Base-by-base conservation (phyloP, 2,797 vertebrate species). In the Rhinophrynus dorsalis region DNA sequence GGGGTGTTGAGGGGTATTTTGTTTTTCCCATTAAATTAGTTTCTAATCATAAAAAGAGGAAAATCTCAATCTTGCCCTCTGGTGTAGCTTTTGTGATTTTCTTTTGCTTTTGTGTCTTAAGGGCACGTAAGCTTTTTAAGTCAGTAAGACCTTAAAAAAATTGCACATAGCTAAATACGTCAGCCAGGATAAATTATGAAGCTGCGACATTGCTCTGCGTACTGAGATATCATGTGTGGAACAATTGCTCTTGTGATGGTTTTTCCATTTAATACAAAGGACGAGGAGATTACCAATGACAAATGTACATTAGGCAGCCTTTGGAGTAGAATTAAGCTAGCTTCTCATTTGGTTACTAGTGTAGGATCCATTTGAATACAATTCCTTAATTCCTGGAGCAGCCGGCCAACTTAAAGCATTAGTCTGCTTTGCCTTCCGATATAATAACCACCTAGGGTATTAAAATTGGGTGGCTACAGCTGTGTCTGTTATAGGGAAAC, bases 341-440 rank as follows among this genome's bases (percentile, higher is more conserved):
- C 62, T 66, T 66, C 70, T 73, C 70, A 67, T 73, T 73, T 73
- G 60, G 70, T 59, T 66, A 73, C 42, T 67, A 59, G 62, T 52
- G 29, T 52, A 73, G 38, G 45, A 66, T 67, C 70, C 30, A 73
- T 73, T 73, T 73, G 70, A 73, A 73, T 73, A 73, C 54, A 73
- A 73, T 73, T 67, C 62, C 55, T 66, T 73, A 73, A 69, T 35
- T 78, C 72, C 78, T 35, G 45, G 67, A 77, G 75, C 73, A 67
- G 77, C 80, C 80, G 75, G 66, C 72, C 62, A 68, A 81, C 82
- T 67, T 62, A 79, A 74, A 77, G 80, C 82, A 83, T 83, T 84
- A 82, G 74, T 79, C 80, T 83, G 78, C 76, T 79, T 79, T 80
- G 79, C 77, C 77, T 79, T 74, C 70, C 81, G 77, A 79, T 76